These are phyloP conservation scores for Callipepla californica DNA, from an alignment of 2,113 vertebrate genomes.

Conservation along the genomic window DNA sequence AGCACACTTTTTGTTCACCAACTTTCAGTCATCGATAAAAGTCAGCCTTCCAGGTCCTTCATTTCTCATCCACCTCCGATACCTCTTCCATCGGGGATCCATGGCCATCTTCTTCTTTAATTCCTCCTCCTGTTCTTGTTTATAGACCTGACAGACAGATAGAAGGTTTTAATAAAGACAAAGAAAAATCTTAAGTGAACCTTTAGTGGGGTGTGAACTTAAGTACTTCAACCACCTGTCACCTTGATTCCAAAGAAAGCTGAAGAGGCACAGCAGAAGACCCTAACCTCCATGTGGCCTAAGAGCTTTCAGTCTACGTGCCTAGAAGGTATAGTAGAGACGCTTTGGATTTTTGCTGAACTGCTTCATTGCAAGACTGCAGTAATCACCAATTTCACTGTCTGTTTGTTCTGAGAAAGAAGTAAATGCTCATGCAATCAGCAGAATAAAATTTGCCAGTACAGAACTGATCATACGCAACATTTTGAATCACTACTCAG, in stretches of 20 bases:
- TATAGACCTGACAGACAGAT: slow-evolving; percentile 82
- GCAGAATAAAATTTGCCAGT: background rate
- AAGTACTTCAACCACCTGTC: background rate
- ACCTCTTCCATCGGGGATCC: slow-evolving; percentile 95
- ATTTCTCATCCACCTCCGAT: slow-evolving; percentile 97
- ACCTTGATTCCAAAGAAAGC: background rate
- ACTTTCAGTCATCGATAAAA: slow-evolving; percentile 90
- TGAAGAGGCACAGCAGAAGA: background rate
- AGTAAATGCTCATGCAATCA: background rate
- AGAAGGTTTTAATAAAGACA: background rate
- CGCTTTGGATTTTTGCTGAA: background rate
- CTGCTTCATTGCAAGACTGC: background rate
- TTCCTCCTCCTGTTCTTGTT: slow-evolving; percentile 92
- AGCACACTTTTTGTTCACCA: background rate
- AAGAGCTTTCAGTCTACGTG: background rate
- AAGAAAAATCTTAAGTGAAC: background rate
- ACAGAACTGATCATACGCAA: background rate
- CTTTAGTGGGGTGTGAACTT: rapidly evolving
- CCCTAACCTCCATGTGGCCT: rapidly evolving
- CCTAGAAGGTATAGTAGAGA: background rate
- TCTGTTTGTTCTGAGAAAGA: background rate
- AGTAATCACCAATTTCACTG: background rate
- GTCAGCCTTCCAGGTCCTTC: slow-evolving; percentile 94
- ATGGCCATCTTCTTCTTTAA: slow-evolving; percentile 95
- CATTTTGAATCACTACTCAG: background rate